phyloP scores from a whole-genome alignment of 2,888 invertebrate species.

The Pocota personata region DNA sequence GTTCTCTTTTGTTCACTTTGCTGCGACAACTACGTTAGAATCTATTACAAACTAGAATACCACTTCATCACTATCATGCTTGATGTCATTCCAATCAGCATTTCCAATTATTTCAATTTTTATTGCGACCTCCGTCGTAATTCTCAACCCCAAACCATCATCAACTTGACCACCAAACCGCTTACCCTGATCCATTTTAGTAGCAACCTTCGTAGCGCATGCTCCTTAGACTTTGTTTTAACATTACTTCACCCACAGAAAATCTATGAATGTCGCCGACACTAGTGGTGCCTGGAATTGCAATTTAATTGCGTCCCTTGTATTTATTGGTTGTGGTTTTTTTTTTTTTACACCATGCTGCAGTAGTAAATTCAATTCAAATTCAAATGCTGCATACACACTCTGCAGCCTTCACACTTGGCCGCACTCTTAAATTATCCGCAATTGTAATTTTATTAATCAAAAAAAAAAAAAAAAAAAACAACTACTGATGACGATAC shows the following conservation, averaged over 20 bases:
- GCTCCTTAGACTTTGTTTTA: constrained; percentile 44
- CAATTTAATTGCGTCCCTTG: constrained; percentile 66
- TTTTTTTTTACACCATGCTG: constrained; percentile 33
- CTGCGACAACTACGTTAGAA: too few species aligned
- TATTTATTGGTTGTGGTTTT: constrained; percentile 62
- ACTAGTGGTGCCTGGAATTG: constrained; percentile 32
- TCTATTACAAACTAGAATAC: not conserved
- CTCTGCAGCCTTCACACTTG: constrained; percentile 81
- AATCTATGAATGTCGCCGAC: constrained; percentile 61
- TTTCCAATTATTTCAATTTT: constrained; percentile 36
- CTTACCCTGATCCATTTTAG: constrained; percentile 47
- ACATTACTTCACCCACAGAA: constrained; percentile 33
- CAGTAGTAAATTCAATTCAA: constrained; percentile 57
- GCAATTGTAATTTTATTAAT: constrained; percentile 56
- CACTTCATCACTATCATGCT: not conserved
- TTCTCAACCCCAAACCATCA: constrained; percentile 25
- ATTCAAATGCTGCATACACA: constrained; percentile 57
- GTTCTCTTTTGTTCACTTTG: too few species aligned
- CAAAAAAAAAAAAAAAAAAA: constrained; percentile 25
- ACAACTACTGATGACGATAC: constrained; percentile 41
- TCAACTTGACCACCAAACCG: constrained; percentile 67
- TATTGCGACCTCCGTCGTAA: not conserved
- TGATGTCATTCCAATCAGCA: not conserved
- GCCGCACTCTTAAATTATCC: constrained; percentile 77
- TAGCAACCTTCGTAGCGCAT: constrained; percentile 20